Percentiles rank a stretch among this genome's conserved stretches.
These are phyloP conservation scores for Pollicipes pollicipes DNA, from an alignment of 1,140 invertebrate species.

Conservation along the genomic window DNA sequence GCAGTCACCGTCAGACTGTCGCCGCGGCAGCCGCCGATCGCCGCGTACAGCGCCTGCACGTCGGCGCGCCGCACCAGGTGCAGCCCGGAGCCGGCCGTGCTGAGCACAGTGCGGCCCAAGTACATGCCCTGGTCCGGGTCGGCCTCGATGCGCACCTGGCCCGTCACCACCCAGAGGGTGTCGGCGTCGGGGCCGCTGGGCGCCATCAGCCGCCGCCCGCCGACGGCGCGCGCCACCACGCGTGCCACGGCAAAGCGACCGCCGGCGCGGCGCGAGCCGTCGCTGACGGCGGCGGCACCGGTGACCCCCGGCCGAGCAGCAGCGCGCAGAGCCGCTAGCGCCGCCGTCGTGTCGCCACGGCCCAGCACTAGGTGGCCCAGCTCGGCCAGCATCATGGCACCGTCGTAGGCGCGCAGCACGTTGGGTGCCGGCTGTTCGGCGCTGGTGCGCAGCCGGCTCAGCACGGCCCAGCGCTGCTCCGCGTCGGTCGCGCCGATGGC, in stretches of 20 bases:
- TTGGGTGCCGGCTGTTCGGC: background rate
- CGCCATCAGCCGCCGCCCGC: background rate
- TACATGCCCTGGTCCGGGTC: background rate
- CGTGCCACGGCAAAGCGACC: background rate
- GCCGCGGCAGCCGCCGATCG: background rate
- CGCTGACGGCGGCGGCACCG: background rate
- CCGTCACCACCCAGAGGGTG: background rate
- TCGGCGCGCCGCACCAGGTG: background rate
- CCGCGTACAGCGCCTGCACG: background rate
- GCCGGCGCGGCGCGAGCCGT: background rate
- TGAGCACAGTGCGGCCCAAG: background rate
- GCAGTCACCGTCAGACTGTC: background rate
- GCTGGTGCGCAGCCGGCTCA: background rate
- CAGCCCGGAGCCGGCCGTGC: background rate
- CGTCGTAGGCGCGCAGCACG: background rate
- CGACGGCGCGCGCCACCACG: background rate
- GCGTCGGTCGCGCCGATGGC: background rate
- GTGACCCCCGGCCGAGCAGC: background rate
- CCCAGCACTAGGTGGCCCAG: background rate
- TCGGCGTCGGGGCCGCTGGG: too few relatives aligned
- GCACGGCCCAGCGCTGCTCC: background rate
- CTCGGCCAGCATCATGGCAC: background rate
- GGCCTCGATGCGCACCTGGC: background rate
- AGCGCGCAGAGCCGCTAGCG: background rate
- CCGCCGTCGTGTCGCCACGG: background rate